Evolutionary conservation across 2,888 invertebrate species (phyloP), one percentile per base, ranked within the genome.

Genomic region (Chrysomela aeneicollis): DNA sequence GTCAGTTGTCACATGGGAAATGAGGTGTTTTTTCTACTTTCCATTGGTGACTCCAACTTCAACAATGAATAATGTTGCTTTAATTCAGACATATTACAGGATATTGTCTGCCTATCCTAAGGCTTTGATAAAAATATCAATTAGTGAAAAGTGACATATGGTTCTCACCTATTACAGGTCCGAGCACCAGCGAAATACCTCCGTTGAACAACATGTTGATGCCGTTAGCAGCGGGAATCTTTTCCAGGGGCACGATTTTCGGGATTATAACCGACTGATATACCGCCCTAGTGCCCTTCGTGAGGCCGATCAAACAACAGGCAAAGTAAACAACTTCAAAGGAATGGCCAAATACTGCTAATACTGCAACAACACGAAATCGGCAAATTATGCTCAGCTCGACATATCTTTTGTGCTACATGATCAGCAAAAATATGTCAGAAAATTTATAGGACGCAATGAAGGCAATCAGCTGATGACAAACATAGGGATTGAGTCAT

Each of bases 201-300:
- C 82, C 83, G 66, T 80, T 82, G 35, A 78, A 71, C 3, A 82
- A 71, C 80, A 82, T 81, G 49, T 80, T 75, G 5, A 83, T 72
- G 9, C 83, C 83, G 67, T 76, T 82, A 8, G 82, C 83, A 12
- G 81, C 77, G 2, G 82, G 77, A 21, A 82, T 67, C 64, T 79
- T 81, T n/a, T 82, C 82, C 32, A 80, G 66, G 10, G 73, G 70
- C 5, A 83, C 79, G 59, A 76, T 77, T 59, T 79, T 79, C 6
- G 83, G 83, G 47, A 83, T 75, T 54, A 83, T 79, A 18, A 82
- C 74, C 0, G 82, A 81, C 68, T 82, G 82, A 65, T 79, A 83
- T 2, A 83, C 82, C 10, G 83, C 82, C 66, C 82, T 80, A 15
- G 75, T 72, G 1, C 83, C 83, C 76, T 83, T 83, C 1, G 81